Percentiles rank a stretch among this genome's conserved stretches.
Evolutionary conservation across 2,888 invertebrate species (phyloP).

Genomic region (Apamea crenata): DNA sequence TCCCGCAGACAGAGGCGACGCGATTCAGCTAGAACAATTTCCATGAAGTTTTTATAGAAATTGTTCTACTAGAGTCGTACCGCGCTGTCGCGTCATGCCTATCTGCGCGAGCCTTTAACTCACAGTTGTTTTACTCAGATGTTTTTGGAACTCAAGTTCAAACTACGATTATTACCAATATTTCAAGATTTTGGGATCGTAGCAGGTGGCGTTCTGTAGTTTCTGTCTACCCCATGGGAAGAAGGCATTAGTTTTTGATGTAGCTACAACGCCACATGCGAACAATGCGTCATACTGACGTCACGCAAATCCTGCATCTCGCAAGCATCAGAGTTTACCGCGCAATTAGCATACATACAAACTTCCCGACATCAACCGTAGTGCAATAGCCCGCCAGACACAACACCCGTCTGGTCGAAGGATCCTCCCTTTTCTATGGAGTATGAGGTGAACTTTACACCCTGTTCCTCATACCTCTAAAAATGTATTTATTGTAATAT

Average conservation of each 20-base stretch:
- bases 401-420: no score
- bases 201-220: neutral
- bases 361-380: no score
- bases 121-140: neutral
- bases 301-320: no score
- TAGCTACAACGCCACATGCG: no score
- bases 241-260: no score
- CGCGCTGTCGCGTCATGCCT: neutral
- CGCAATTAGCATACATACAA: no score
- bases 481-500: neutral
- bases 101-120: neutral
- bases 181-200: neutral
- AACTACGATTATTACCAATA: neutral
- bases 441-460: no score
- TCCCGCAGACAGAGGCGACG: neutral
- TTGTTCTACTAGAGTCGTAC: neutral
- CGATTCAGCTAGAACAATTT: neutral
- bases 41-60: neutral
- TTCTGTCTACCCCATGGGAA: neutral
- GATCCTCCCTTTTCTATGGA: no score
- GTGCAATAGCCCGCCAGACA: no score
- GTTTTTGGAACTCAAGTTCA: neutral
- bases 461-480: no score
- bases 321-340: no score
- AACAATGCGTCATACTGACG: no score